A percentile compares a stretch with the other conserved stretches of the same genome.
Conservation (phyloP, 1,140 invertebrate genomes). For the Apis laboriosa region DNA sequence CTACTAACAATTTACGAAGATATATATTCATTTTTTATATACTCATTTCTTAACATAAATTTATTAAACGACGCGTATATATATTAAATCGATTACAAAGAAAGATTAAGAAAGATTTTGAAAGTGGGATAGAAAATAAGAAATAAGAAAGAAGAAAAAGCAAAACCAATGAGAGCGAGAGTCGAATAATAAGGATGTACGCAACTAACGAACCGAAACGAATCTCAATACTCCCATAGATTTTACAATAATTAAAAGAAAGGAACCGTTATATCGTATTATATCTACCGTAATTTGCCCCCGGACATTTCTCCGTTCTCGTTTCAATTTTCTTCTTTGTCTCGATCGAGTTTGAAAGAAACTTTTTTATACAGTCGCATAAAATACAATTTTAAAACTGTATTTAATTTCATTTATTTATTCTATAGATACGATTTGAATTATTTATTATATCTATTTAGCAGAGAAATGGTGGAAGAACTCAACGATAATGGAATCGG, state of each 20-base stretch:
- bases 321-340: background rate
- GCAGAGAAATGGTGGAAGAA: too few relatives aligned
- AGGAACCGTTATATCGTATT: slow-evolving; percentile 3
- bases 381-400: background rate
- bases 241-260: slow-evolving; percentile 45
- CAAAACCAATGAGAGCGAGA: slow-evolving; percentile 22
- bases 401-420: too few relatives aligned
- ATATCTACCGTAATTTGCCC: background rate
- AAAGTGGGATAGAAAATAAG: background rate
- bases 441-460: too few relatives aligned
- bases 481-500: too few relatives aligned
- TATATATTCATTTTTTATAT: too few relatives aligned
- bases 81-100: background rate
- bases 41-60: too few relatives aligned
- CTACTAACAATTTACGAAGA: too few relatives aligned
- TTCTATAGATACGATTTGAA: too few relatives aligned
- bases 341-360: background rate
- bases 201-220: slow-evolving; percentile 41
- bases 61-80: too few relatives aligned
- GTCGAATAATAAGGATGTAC: slow-evolving; percentile 43
- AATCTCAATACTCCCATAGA: slow-evolving; percentile 8
- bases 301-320: slow-evolving; percentile 15
- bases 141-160: background rate
- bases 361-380: background rate
- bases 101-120: background rate